Percentiles rank a stretch among this genome's conserved stretches.
Conservation (phyloP, 2,113 vertebrate species). For the Campylomormyrus numenius region DNA sequence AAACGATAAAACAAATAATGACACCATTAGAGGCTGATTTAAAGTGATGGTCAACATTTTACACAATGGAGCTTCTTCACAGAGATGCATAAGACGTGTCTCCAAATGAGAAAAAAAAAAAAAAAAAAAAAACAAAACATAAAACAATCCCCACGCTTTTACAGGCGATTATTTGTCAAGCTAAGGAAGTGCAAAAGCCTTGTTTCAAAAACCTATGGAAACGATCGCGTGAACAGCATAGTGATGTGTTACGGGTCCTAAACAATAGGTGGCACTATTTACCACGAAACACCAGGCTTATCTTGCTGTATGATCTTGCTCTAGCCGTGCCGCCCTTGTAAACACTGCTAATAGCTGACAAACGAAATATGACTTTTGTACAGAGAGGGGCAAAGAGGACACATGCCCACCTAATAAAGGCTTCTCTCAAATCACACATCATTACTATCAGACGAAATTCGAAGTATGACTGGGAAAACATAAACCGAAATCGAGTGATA, state of each 20-base stretch:
- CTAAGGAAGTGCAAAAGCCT: neutral
- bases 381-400: neutral
- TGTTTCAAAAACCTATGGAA: neutral
- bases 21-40: neutral
- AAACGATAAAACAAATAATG: slow-evolving; percentile 1
- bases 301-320: neutral
- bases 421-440: neutral
- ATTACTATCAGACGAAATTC: neutral
- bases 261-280: slow-evolving; percentile 14
- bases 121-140: neutral
- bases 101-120: neutral
- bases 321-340: neutral
- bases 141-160: slow-evolving; percentile 7
- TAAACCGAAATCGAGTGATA: neutral
- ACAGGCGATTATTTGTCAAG: neutral
- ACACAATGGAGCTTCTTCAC: neutral
- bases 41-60: neutral
- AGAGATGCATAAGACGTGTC: slow-evolving; percentile 8
- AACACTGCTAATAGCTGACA: neutral
- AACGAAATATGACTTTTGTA: neutral
- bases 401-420: neutral
- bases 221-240: neutral
- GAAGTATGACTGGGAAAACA: neutral
- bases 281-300: neutral
- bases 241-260: slow-evolving; percentile 11